Base-by-base conservation (phyloP, 1,140 invertebrate species). In the Drosophila repletoides region DNA sequence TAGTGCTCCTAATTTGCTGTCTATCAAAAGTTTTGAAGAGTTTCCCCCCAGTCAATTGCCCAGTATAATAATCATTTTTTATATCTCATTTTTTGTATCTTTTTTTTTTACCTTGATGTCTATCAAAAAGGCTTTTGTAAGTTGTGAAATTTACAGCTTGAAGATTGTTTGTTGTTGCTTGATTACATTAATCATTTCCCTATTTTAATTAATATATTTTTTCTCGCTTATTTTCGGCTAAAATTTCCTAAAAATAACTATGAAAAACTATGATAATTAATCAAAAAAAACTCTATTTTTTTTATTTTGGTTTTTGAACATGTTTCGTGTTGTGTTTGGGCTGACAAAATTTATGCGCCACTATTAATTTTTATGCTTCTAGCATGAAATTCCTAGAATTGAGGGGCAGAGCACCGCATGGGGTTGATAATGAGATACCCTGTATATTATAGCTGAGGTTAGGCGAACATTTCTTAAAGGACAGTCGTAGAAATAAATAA, bases 281-380 rank as follows among this genome's bases (percentile, higher is more conserved):
- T 69, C 66, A 69, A 43, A 58, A 29, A 28, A 34, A 60, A n/a
- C n/a, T n/a, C n/a, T n/a, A n/a, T n/a, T n/a, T n/a, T n/a, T n/a
- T n/a, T n/a, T n/a, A n/a, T n/a, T n/a, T n/a, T n/a, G n/a, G 4
- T 51, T 49, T 60, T 60, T 48, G 45, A 26, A 38, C 64, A 52
- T 68, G 31, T 66, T 36, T 55, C 34, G 49, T 55, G 69, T 72
- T 67, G 31, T 31, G 49, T 41, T 29, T 41, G 17, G 53, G 6
- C 53, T 58, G 17, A 55, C 49, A 68, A 68, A 68, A 72, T 72
- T 68, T 72, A 68, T 72, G 65, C 40, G 40, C 22, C 31, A 41
- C 48, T 59, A 67, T 66, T 67, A 61, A 68, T 72, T 68, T 52
- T 68, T 46, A 53, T 71, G 56, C 21, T 68, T 21, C 53, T 53